Percentiles rank a stretch among this genome's conserved stretches.
Evolutionary conservation across 37 sponge, comb jelly and placozoan species (phyloP).

Genomic region (Chondrilla cf. caribensis): DNA sequence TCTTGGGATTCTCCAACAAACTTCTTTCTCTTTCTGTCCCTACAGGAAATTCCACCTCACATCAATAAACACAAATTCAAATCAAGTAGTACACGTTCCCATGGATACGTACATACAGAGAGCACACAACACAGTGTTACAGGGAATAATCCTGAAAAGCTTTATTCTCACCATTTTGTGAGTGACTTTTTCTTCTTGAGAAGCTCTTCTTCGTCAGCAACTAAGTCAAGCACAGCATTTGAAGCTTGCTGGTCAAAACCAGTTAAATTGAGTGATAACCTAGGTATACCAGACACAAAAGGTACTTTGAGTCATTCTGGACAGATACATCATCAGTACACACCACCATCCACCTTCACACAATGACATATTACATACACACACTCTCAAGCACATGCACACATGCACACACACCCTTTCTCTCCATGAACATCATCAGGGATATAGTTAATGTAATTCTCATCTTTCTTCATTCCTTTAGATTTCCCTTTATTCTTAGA

Average conservation of each 20-base stretch:
- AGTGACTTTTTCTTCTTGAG: slow-evolving; percentile 24
- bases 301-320: too few relatives aligned
- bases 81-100: too few relatives aligned
- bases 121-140: too few relatives aligned
- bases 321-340: neutral
- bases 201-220: slow-evolving; percentile 56
- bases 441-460: slow-evolving; percentile 54
- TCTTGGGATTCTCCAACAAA: slow-evolving; percentile 75
- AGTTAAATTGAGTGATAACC: slow-evolving; percentile 29
- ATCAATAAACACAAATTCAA: neutral
- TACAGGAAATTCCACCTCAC: neutral
- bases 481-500: neutral
- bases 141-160: too few relatives aligned
- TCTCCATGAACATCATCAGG: slow-evolving; percentile 65
- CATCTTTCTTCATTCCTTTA: slow-evolving; percentile 1
- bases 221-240: slow-evolving; percentile 63
- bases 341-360: too few relatives aligned
- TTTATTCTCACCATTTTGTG: slow-evolving; percentile 36
- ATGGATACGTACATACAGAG: too few relatives aligned
- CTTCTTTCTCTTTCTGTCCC: slow-evolving; percentile 96
- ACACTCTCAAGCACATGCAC: too few relatives aligned
- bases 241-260: slow-evolving; percentile 57
- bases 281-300: too few relatives aligned
- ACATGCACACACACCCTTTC: too few relatives aligned
- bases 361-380: too few relatives aligned